Conservation (phyloP, 2,797 vertebrate genomes). For the Manis pentadactyla region DNA sequence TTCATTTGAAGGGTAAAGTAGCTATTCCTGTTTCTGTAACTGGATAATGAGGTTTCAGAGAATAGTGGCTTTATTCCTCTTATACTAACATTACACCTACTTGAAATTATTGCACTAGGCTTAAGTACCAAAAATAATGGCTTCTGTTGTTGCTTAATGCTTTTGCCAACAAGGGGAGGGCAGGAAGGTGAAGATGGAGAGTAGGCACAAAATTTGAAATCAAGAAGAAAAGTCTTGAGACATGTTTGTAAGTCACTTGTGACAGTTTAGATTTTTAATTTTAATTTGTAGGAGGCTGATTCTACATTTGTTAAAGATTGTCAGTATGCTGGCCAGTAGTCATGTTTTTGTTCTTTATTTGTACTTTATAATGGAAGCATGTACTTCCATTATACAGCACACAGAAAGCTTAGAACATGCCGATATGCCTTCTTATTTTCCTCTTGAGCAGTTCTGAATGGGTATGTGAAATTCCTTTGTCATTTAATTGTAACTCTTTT, state of each 20-base stretch:
- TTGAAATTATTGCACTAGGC: constrained; percentile 12
- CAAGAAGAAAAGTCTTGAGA: background rate
- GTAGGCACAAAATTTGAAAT: background rate
- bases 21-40: constrained; percentile 12
- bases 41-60: constrained; percentile 42
- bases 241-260: constrained; percentile 33
- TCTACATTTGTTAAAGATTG: background rate
- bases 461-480: background rate
- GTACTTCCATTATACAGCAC: background rate
- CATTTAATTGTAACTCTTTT: background rate
- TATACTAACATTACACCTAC: constrained; percentile 5
- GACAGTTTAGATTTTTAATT: constrained; percentile 10
- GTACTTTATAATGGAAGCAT: background rate
- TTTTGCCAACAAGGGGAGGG: constrained; percentile 7
- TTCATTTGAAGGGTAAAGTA: constrained; percentile 17
- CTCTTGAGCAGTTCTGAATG: background rate
- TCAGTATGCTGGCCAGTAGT: background rate
- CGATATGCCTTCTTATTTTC: background rate
- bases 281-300: background rate
- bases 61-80: constrained; percentile 12
- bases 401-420: background rate
- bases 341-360: background rate
- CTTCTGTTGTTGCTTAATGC: background rate
- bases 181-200: background rate
- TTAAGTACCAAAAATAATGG: constrained; percentile 17